Evolutionary conservation across 2,113 vertebrate species (phyloP), one percentile per base, ranked within the genome.

Genomic region (Chionomys nivalis): DNA sequence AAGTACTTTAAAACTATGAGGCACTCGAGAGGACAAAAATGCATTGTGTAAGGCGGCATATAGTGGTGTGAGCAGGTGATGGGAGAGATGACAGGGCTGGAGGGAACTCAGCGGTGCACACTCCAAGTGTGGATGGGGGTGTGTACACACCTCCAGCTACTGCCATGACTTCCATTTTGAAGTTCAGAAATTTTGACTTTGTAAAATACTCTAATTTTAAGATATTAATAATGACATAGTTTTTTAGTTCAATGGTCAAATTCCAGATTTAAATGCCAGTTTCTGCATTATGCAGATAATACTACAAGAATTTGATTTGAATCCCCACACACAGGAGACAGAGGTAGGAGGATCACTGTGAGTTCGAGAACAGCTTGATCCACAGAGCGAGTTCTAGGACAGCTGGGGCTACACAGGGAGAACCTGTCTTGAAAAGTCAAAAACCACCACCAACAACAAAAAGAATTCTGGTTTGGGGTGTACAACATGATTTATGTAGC

Each of bases 121-220:
- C 87, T 94, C 3, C 87, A 6, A 92, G 92, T 90, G 14, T 72
- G 16, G 77, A 23, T 81, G 42, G 55, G 42, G 55, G 26, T 61
- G 13, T 36, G 24, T 6, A 33, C 65, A 87, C 70, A 94, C 1
- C 68, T 83, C 68, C 70, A 89, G 19, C 79, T 89, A 4, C n/a
- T 68, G 90, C 26, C 63, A 55, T 28, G 39, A 49, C 63, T 96
- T 86, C 33, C 23, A 17, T 36, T 26, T 87, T 36, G 39, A 92
- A 58, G 33, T 87, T 87, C 39, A 90, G 77, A 86, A 92, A 89
- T 65, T 91, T 77, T 93, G 89, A 83, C 72, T 89, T 92, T 77
- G 44, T 77, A 76, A 94, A 92, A 72, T 52, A n/a, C 75, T 88
- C 49, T 90, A n/a, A 96, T 88, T 68, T 93, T 89, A 68, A 96